A percentile compares a stretch with the other conserved stretches of the same genome.
phyloP scores from a whole-genome alignment of 2,797 vertebrate species.

The Salarias fasciatus region DNA sequence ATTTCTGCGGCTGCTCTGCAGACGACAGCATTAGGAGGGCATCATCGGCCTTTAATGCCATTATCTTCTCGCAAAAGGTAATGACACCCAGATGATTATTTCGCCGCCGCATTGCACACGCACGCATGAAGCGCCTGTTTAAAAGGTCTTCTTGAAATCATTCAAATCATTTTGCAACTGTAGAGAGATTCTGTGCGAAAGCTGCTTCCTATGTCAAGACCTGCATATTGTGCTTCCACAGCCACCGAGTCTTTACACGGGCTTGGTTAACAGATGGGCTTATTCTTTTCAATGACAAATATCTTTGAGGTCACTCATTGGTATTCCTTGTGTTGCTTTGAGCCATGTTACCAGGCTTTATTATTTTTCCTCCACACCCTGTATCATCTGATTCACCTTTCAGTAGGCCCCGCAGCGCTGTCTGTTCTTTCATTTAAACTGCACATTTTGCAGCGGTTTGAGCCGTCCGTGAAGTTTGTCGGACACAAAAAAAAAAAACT shows the following conservation, averaged over 20 bases:
- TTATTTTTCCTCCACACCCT: constrained; percentile 34
- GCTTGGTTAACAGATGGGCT: constrained; percentile 58
- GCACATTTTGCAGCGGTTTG: constrained; percentile 25
- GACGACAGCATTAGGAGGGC: constrained; percentile 28
- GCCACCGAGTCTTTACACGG: constrained; percentile 45
- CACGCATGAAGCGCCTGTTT: constrained; percentile 27
- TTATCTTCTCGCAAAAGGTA: constrained; percentile 49
- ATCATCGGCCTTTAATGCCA: constrained; percentile 54
- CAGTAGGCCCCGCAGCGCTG: constrained; percentile 29
- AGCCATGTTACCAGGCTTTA: constrained; percentile 45
- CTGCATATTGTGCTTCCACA: constrained; percentile 40
- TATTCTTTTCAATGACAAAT: constrained; percentile 61
- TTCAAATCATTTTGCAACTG: constrained; percentile 50
- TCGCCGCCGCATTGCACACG: constrained; percentile 62
- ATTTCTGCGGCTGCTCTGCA: constrained; percentile 24
- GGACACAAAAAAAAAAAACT: constrained; percentile 11
- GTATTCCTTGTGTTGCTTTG: constrained; percentile 60
- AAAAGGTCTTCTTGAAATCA: constrained; percentile 40
- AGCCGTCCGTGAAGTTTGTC: constrained; percentile 19
- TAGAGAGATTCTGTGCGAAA: constrained; percentile 34
- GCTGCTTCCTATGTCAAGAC: constrained; percentile 36
- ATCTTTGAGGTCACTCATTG: constrained; percentile 63
- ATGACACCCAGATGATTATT: constrained; percentile 68
- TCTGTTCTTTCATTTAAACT: constrained; percentile 40
- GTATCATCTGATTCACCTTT: constrained; percentile 44